Percentiles rank a stretch among this genome's conserved stretches.
These are phyloP conservation scores for Polia nebulosa DNA, from an alignment of 2,888 invertebrate species.

Conservation along the genomic window DNA sequence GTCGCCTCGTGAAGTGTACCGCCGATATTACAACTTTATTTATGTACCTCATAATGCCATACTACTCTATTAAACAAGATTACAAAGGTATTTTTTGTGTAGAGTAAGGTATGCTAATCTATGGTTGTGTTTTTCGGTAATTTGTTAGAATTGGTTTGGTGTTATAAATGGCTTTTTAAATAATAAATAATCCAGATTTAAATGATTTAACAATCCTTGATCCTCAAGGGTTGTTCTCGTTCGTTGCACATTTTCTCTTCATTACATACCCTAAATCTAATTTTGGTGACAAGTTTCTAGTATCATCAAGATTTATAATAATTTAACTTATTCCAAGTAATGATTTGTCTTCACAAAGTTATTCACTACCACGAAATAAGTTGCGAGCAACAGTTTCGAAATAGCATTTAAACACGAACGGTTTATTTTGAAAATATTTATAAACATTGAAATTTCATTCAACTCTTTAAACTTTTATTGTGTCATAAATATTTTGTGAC, in stretches of 20 bases:
- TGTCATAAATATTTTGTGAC: slow-evolving; percentile 60
- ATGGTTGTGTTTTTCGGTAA: not conserved
- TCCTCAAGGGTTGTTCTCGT: not conserved
- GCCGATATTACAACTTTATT: slow-evolving; percentile 36
- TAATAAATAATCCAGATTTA: not conserved
- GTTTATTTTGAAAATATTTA: slow-evolving; percentile 61
- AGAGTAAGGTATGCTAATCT: slow-evolving; percentile 9
- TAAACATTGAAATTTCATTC: slow-evolving; percentile 65
- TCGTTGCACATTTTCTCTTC: slow-evolving; percentile 2
- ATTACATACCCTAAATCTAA: not conserved
- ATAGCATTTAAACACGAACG: slow-evolving; percentile 40
- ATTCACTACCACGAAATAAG: not conserved
- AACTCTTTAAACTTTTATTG: slow-evolving; percentile 74
- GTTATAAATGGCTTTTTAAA: too few species aligned
- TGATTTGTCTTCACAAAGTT: not conserved
- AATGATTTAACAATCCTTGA: slow-evolving; percentile 4
- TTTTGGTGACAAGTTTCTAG: not conserved
- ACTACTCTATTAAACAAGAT: slow-evolving; percentile 40
- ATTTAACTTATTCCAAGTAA: not conserved
- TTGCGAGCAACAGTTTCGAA: slow-evolving; percentile 18
- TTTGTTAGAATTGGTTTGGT: not conserved
- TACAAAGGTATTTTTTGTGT: too few species aligned
- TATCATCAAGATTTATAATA: not conserved
- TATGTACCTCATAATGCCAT: slow-evolving; percentile 38
- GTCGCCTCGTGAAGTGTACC: slow-evolving; percentile 48